phyloP scores from a whole-genome alignment of 2,113 vertebrate genomes.

The Chaetodon trifascialis region DNA sequence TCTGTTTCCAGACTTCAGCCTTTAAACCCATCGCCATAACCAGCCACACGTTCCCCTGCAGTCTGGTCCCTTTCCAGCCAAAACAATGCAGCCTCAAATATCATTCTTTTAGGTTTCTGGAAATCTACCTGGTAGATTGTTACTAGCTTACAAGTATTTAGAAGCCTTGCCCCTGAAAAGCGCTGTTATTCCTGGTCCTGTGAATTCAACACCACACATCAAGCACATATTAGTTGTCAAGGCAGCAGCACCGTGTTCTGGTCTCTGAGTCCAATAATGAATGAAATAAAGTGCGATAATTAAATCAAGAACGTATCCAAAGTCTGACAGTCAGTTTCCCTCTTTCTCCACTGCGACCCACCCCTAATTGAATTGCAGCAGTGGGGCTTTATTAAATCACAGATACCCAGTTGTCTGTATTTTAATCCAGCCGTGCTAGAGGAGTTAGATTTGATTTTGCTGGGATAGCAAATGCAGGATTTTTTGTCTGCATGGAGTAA shows the following conservation, averaged over 20 bases:
- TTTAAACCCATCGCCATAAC: conserved; percentile 24
- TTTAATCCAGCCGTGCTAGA: conserved; percentile 32
- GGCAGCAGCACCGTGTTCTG: conserved; percentile 10
- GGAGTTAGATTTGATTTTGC: conserved; percentile 49
- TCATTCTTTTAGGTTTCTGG: conserved; percentile 4
- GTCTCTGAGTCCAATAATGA: conserved; percentile 43
- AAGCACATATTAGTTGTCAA: conserved; percentile 21
- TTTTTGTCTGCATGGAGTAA: conserved; percentile 6
- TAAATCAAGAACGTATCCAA: conserved; percentile 52
- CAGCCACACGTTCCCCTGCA: background rate
- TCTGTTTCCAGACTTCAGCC: conserved; percentile 17
- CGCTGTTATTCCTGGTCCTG: background rate
- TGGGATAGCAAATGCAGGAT: conserved; percentile 23
- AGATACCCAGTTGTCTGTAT: conserved; percentile 39
- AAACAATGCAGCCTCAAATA: conserved; percentile 1
- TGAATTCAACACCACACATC: conserved; percentile 19
- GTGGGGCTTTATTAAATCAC: conserved; percentile 56
- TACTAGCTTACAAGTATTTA: background rate
- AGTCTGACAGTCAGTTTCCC: conserved; percentile 8
- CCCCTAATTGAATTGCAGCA: conserved; percentile 38
- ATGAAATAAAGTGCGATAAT: conserved; percentile 57
- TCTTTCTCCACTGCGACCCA: conserved; percentile 35
- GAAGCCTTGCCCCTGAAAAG: conserved; percentile 11
- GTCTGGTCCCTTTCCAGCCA: background rate
- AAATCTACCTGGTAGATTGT: background rate